phyloP scores from a whole-genome alignment of 92 coral and sea anemone species.

The Plumapathes pennacea region DNA sequence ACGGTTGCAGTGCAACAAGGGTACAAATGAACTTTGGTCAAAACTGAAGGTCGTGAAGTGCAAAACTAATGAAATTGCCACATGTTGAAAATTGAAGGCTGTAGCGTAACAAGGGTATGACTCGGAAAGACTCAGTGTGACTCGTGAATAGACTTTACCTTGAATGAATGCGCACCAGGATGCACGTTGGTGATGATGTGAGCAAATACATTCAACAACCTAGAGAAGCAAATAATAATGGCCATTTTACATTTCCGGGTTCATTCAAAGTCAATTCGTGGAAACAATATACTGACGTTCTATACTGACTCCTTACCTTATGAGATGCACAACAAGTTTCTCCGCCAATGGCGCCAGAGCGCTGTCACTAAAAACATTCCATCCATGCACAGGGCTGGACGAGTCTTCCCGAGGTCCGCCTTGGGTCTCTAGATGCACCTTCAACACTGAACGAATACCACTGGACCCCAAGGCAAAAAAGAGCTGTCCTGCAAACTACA shows the following conservation, averaged over 20 bases:
- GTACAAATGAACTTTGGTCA: no score
- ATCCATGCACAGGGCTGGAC: constrained; percentile 54
- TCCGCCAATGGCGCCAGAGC: constrained; percentile 85
- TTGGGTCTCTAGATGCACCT: constrained; percentile 27
- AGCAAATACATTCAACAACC: constrained; percentile 80
- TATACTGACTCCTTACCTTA: constrained; percentile 40
- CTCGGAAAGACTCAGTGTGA: no score
- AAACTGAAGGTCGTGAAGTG: no score
- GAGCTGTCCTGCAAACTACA: constrained; percentile 79
- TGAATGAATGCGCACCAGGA: constrained; percentile 85
- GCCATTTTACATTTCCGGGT: no score
- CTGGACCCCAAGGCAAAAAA: constrained; percentile 87
- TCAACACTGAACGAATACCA: constrained; percentile 57
- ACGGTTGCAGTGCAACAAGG: no score
- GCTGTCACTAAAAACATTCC: constrained; percentile 85
- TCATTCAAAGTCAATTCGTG: no score
- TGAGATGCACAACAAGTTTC: constrained; percentile 67
- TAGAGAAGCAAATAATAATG: constrained; percentile 10
- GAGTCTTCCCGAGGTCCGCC: constrained; percentile 59
- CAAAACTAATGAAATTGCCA: no score
- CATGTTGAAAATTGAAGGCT: no score
- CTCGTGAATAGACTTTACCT: constrained; percentile 63
- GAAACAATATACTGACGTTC: not conserved
- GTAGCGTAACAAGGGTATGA: no score
- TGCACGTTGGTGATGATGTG: constrained; percentile 72